Conservation (phyloP, 1,140 invertebrate genomes). For the Anoplophora glabripennis region DNA sequence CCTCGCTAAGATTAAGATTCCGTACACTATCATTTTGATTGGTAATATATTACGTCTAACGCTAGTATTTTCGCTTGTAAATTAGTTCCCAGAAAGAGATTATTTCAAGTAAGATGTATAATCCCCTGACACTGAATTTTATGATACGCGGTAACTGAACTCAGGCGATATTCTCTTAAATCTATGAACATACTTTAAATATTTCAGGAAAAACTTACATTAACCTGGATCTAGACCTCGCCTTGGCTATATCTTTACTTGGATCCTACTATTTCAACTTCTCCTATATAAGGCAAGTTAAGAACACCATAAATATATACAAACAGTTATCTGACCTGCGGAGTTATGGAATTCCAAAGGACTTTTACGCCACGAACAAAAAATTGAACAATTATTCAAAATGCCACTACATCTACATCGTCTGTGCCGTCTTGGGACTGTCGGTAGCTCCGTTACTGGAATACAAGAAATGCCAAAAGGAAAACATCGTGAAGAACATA, state of each 20-base stretch:
- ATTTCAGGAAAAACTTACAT: neutral
- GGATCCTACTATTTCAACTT: constrained; percentile 1
- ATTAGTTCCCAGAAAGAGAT: no score
- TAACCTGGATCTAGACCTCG: constrained; percentile 5
- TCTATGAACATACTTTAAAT: no score
- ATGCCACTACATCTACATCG: constrained; percentile 2
- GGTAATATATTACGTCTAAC: no score
- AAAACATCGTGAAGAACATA: constrained; percentile 5
- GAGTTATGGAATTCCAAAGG: constrained; percentile 2
- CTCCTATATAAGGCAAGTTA: constrained; percentile 3
- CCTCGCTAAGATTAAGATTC: no score
- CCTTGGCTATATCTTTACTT: constrained; percentile 1
- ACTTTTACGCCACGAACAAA: constrained; percentile 1
- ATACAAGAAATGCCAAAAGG: neutral
- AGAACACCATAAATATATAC: constrained; percentile 1
- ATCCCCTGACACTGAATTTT: no score
- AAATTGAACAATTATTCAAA: constrained; percentile 8
- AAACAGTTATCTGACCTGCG: constrained; percentile 11
- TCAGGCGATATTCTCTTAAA: no score
- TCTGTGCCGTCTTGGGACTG: neutral
- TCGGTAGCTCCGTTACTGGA: neutral
- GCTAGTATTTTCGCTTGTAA: no score
- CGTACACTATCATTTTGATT: no score
- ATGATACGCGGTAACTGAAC: no score
- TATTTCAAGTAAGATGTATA: no score